These are phyloP conservation scores for Nymphalis c-album DNA, from an alignment of 2,888 invertebrate genomes.

Conservation along the genomic window DNA sequence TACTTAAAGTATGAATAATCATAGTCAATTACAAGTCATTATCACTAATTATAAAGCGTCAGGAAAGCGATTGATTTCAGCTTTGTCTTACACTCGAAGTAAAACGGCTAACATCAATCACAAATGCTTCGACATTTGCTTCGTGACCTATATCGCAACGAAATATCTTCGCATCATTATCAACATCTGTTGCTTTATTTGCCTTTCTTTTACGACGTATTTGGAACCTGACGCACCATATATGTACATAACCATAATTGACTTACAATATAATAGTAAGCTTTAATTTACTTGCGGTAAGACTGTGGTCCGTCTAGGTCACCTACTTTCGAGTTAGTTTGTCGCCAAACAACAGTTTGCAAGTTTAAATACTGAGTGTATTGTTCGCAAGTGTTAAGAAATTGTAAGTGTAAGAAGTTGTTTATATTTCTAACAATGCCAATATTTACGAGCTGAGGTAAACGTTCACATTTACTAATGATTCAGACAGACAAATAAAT, in stretches of 20 bases:
- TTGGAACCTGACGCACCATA: conserved; percentile 21
- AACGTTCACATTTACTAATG: too few species aligned
- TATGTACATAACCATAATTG: conserved; percentile 17
- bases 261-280: neutral
- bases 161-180: conserved; percentile 28
- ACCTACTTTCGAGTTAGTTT: too few species aligned
- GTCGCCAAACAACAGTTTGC: too few species aligned
- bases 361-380: too few species aligned
- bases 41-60: neutral
- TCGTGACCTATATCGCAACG: conserved; percentile 27
- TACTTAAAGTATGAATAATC: neutral
- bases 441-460: too few species aligned
- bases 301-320: too few species aligned
- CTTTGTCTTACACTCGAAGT: conserved; percentile 2
- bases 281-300: too few species aligned
- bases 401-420: too few species aligned
- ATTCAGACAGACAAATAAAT: too few species aligned
- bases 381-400: too few species aligned
- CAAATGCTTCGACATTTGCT: conserved; percentile 24
- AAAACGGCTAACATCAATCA: conserved; percentile 25
- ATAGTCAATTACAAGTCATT: too few species aligned
- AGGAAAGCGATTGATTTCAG: neutral
- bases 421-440: too few species aligned
- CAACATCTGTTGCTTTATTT: conserved; percentile 29
- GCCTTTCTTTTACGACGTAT: conserved; percentile 29